Evolutionary conservation across 2,888 invertebrate genomes (phyloP), one percentile per base, ranked within the genome.

Genomic region (Microctonus aethiopoides): DNA sequence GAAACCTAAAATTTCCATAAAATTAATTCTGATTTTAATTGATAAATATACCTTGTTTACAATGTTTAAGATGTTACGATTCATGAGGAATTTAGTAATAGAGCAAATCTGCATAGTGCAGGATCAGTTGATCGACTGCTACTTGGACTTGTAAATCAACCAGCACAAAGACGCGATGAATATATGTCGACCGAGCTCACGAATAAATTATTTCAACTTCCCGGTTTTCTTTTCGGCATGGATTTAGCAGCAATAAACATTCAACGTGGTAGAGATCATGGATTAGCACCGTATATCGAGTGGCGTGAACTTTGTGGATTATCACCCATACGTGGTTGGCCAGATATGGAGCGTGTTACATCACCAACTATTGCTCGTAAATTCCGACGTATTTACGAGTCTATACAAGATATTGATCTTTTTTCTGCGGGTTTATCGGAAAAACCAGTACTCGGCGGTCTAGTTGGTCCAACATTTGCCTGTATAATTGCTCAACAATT

Each of bases 401-500:
- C 92, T 73, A 91, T 95, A 0, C 93, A 94, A 69, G 96, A 96
- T 81, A 91, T 96, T 70, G 96, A 96, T 83, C 87, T 96, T 1
- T 96, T 94, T 82, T 91, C 95, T 0, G 96, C 93, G 9, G 95
- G 94, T 0, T 89, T 96, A 81, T 92, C 95, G 0, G 96, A 96
- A 80, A 90, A 92, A 41, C 94, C 95, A 0, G 92, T 96, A 0
- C 87, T 91, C 0, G 93, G 93, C 0, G 95, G 94, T 0, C 86
- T 95, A 1, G 94, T 96, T 0, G 96, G 96, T 0, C 95, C 95
- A 0, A 94, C 95, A 0, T 95, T 96, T 78, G 94, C 94, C 32
- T 96, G 96, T 81, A 93, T 96, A 67, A 93, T 96, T 57, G 95
- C 94, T 0, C 94, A 94, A 79, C 95, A 95, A 85, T 96, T 96